Percentiles rank a stretch among this genome's conserved stretches.
These are phyloP conservation scores for Episyrphus balteatus DNA, from an alignment of 1,140 invertebrate species.

Conservation along the genomic window DNA sequence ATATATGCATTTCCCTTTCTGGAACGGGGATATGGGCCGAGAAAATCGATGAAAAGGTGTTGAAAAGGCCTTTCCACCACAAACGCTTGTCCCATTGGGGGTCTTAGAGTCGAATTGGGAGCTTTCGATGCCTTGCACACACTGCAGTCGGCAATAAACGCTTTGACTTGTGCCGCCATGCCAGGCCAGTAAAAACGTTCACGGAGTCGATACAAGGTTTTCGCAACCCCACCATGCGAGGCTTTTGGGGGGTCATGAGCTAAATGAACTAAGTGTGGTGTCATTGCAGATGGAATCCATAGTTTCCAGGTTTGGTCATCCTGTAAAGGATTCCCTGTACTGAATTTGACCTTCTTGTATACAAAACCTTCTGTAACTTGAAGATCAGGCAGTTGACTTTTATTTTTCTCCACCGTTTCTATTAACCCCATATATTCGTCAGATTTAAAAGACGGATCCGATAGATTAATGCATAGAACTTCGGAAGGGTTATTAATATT, in stretches of 20 bases:
- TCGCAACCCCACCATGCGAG: too few relatives aligned
- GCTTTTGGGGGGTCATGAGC: not conserved
- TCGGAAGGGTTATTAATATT: too few relatives aligned
- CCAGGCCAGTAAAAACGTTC: too few relatives aligned
- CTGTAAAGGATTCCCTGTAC: not conserved
- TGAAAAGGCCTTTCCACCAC: too few relatives aligned
- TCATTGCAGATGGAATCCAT: slow-evolving; percentile 5
- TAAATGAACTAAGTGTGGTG: not conserved
- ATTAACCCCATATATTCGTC: not conserved
- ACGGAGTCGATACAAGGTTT: too few relatives aligned
- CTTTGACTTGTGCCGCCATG: too few relatives aligned
- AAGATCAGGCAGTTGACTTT: slow-evolving; percentile 1
- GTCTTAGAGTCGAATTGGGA: not conserved
- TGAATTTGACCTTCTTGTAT: too few relatives aligned
- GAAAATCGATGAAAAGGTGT: slow-evolving; percentile 4
- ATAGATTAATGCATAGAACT: too few relatives aligned
- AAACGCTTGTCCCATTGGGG: too few relatives aligned
- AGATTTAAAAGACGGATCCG: not conserved
- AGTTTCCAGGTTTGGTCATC: slow-evolving; percentile 3
- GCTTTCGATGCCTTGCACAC: slow-evolving; percentile 2
- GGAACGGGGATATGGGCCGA: not conserved
- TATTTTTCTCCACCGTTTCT: not conserved
- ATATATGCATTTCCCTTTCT: not conserved
- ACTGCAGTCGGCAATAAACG: slow-evolving; percentile 1
- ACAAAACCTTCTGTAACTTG: slow-evolving; percentile 1